Conservation (phyloP, 2,797 vertebrate genomes). For the Emydoidea blandingii region DNA sequence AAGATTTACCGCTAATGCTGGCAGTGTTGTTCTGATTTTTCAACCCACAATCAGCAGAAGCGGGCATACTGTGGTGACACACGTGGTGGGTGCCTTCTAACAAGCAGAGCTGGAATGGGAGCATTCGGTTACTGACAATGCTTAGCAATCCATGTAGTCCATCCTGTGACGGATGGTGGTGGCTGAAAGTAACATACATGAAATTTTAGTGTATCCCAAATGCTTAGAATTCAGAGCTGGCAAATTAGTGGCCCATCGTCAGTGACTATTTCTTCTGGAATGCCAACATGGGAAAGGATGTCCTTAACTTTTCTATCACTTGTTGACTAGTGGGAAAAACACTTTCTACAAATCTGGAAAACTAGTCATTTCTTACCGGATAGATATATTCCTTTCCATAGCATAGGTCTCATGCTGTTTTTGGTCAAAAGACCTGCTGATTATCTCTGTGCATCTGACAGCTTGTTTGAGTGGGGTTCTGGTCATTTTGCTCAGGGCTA, state of each 20-base stretch:
- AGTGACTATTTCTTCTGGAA: not conserved
- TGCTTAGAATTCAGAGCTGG: not conserved
- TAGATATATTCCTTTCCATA: not conserved
- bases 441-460: not conserved
- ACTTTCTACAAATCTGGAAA: not conserved
- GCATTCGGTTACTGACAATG: not conserved
- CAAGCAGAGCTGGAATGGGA: not conserved
- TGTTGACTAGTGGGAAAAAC: not conserved
- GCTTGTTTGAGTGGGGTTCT: not conserved
- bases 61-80: not conserved
- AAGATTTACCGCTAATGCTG: not conserved
- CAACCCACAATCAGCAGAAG: not conserved
- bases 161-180: not conserved
- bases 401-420: not conserved
- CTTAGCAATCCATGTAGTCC: not conserved
- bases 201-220: not conserved
- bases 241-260: not conserved
- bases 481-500: not conserved
- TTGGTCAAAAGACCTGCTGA: not conserved
- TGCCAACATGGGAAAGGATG: not conserved
- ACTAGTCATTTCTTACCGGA: not conserved
- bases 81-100: not conserved
- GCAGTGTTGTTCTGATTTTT: not conserved
- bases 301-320: not conserved
- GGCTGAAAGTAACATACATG: not conserved